Conservation (phyloP, 2,113 vertebrate genomes). For the Microcebus jonahi region DNA sequence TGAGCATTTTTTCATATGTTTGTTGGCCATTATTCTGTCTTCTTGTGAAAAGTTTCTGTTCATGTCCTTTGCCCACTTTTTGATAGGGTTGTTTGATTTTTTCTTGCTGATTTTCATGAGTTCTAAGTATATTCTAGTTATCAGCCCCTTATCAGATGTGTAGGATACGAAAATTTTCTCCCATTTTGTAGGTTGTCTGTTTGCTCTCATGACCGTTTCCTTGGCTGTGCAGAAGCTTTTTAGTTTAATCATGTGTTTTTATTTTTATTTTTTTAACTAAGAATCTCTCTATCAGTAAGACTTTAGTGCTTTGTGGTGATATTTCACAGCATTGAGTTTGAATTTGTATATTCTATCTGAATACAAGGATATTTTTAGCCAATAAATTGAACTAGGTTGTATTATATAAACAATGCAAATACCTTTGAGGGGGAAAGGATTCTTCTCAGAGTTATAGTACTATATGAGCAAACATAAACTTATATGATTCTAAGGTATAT, state of each 20-base stretch:
- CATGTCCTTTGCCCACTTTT: no score
- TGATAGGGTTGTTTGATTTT: no score
- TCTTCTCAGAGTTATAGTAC: background rate
- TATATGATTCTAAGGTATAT: background rate
- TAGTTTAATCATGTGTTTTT: background rate
- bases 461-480: background rate
- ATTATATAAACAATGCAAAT: background rate
- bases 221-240: no score
- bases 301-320: background rate
- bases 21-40: no score
- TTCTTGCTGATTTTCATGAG: no score
- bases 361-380: background rate
- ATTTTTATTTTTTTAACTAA: background rate
- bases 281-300: background rate
- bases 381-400: background rate
- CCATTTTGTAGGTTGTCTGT: no score
- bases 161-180: no score
- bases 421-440: background rate
- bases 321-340: background rate
- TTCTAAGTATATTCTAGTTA: no score
- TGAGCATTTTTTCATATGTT: no score
- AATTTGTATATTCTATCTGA: background rate
- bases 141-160: no score
- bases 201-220: no score
- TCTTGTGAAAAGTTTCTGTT: no score